Evolutionary conservation across 2,113 vertebrate genomes (phyloP), one percentile per base, ranked within the genome.

Genomic region (Ameiurus melas): DNA sequence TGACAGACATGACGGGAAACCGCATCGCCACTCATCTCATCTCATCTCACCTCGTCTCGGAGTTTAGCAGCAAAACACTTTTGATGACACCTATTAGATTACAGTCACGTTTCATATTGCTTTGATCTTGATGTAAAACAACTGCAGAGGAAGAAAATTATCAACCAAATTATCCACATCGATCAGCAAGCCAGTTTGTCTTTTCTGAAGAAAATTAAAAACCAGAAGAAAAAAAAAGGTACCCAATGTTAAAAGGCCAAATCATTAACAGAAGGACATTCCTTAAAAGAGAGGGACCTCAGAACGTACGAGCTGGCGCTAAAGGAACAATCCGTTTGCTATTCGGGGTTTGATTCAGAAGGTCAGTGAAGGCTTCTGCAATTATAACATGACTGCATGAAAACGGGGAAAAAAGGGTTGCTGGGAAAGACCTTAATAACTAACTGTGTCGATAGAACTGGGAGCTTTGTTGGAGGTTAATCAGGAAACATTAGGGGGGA

Each of bases 1-100:
- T 60, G 79, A 81, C 79, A 58, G 79, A 81, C 55, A 60, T 81
- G 55, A 43, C 19, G 22, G 55, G 62, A 83, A 75, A 88, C 85
- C 25, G 84, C 83, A 36, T 88, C 70, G 9, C 27, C 30, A 27
- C 85, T 88, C 68, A 84, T 80, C 70, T 71, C 71, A 39, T 62
- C 85, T 71, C 71, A n/a, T 62, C 83, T 79, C 71, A 62, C 30
- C 64, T 66, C 83, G 43, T 53, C 84, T 84, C 89, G 1, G 80
- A 70, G 80, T 86, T 78, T 73, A 89, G 77, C 81, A 33, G 53
- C 81, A 68, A 86, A 7, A 30, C 68, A 39, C 84, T 78, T 80
- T 85, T 89, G 85, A 89, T 89, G 85, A 86, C 68, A 66, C 64
- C 73, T n/a, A 89, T 90, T 89, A 90, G 87, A 86, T 86, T 78